These are phyloP conservation scores for Gallirallus australis DNA, from an alignment of 2,797 vertebrate genomes.

Conservation along the genomic window DNA sequence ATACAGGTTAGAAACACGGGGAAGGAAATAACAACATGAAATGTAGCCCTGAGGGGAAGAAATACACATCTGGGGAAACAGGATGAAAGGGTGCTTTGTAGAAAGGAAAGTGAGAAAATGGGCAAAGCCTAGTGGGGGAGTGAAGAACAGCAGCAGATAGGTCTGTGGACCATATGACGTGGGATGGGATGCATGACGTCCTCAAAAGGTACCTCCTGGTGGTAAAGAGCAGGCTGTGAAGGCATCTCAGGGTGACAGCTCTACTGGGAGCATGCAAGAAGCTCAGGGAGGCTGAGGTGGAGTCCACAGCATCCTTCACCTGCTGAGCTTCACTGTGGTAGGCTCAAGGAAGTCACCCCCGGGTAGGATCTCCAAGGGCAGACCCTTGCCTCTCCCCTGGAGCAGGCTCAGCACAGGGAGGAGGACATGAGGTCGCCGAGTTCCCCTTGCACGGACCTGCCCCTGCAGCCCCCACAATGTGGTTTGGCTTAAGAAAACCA, in stretches of 20 bases:
- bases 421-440: fast-evolving
- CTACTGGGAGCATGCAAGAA: background rate
- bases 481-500: background rate
- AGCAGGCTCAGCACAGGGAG: fast-evolving
- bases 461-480: background rate
- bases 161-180: fast-evolving
- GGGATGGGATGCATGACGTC: too few relatives aligned
- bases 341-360: background rate
- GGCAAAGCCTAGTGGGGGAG: background rate
- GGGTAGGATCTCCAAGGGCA: background rate
- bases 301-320: fast-evolving
- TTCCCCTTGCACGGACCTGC: background rate
- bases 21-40: conserved; percentile 3
- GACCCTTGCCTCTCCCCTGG: background rate
- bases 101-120: background rate
- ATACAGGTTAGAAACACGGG: background rate
- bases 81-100: background rate
- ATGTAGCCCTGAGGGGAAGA: background rate
- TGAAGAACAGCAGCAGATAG: background rate
- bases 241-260: background rate
- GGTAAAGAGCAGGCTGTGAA: background rate
- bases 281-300: background rate
- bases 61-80: background rate
- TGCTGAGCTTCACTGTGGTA: background rate
- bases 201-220: background rate